phyloP scores from a whole-genome alignment of 2,113 vertebrate genomes.

The Takifugu flavidus region DNA sequence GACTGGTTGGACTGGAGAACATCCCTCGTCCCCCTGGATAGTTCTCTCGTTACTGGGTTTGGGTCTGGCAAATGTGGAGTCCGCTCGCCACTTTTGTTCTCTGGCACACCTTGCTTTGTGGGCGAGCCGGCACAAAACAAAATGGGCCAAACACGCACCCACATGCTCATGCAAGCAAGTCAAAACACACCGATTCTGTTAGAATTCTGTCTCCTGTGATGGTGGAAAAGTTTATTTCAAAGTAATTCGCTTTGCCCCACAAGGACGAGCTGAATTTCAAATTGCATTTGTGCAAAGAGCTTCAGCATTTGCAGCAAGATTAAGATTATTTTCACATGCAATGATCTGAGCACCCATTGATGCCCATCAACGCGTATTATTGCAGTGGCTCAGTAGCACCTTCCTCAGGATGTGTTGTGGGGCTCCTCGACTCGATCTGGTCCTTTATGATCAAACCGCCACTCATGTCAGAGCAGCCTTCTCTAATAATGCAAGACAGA shows the following conservation, averaged over 20 bases:
- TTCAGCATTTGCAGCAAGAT: neutral
- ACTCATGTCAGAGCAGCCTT: slow-evolving; percentile 38
- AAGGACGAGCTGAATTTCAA: too few species aligned
- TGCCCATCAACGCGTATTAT: neutral
- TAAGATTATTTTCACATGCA: neutral
- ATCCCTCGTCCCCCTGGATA: slow-evolving; percentile 4
- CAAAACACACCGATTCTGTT: slow-evolving; percentile 7
- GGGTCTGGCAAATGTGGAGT: slow-evolving; percentile 23
- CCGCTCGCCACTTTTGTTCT: slow-evolving; percentile 11
- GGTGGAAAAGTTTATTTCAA: neutral
- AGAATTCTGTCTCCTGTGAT: neutral
- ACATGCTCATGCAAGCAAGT: slow-evolving; percentile 15
- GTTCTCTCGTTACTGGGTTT: slow-evolving; percentile 3
- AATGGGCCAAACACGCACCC: slow-evolving; percentile 16
- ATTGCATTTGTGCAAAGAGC: neutral
- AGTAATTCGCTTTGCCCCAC: too few species aligned
- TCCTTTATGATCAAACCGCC: slow-evolving; percentile 39
- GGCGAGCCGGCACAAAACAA: slow-evolving; percentile 11
- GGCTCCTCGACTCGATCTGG: slow-evolving; percentile 17
- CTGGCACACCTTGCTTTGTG: slow-evolving; percentile 33
- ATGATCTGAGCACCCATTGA: neutral
- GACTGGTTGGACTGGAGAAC: slow-evolving; percentile 26
- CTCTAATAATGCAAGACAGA: slow-evolving; percentile 54
- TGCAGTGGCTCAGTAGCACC: slow-evolving; percentile 1
- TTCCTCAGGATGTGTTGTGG: slow-evolving; percentile 41